Percentiles rank a stretch among this genome's conserved stretches.
These are phyloP conservation scores for Agelaius phoeniceus DNA, from an alignment of 2,113 vertebrate genomes.

Conservation along the genomic window DNA sequence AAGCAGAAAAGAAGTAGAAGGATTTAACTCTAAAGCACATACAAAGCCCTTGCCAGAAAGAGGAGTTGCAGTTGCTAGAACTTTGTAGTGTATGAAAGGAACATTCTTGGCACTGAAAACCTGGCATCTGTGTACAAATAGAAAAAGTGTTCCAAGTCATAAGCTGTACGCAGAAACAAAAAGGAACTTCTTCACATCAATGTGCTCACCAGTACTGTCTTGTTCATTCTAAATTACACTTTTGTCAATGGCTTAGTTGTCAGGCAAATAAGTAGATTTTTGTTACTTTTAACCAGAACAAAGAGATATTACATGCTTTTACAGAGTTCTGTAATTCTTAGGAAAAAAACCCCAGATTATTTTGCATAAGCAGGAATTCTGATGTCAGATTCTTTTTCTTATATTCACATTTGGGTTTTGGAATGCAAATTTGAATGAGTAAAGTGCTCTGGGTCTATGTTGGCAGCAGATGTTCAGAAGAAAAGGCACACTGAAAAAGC, in stretches of 20 bases:
- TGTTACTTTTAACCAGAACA: background rate
- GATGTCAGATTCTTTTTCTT: background rate
- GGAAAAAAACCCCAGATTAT: background rate
- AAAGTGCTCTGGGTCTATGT: background rate
- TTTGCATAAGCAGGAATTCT: background rate
- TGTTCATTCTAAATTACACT: background rate
- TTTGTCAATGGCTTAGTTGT: background rate
- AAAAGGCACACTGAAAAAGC: background rate
- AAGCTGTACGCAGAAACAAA: background rate
- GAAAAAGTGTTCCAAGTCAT: background rate
- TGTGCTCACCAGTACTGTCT: background rate
- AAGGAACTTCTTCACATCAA: background rate
- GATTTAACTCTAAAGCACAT: conserved; percentile 1
- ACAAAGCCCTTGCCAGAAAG: background rate
- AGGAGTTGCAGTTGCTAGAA: background rate
- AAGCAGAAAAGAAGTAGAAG: conserved; percentile 12
- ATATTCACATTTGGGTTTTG: background rate
- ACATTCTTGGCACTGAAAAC: conserved; percentile 15
- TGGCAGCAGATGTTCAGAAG: conserved; percentile 30
- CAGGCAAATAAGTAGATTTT: background rate
- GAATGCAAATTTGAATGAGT: conserved; percentile 25
- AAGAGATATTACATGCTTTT: background rate
- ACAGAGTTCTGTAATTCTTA: background rate
- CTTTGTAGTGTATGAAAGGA: background rate
- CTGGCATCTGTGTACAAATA: conserved; percentile 2